phyloP scores from a whole-genome alignment of 92 coral and sea anemone genomes.

The Virgularia gustaviana region DNA sequence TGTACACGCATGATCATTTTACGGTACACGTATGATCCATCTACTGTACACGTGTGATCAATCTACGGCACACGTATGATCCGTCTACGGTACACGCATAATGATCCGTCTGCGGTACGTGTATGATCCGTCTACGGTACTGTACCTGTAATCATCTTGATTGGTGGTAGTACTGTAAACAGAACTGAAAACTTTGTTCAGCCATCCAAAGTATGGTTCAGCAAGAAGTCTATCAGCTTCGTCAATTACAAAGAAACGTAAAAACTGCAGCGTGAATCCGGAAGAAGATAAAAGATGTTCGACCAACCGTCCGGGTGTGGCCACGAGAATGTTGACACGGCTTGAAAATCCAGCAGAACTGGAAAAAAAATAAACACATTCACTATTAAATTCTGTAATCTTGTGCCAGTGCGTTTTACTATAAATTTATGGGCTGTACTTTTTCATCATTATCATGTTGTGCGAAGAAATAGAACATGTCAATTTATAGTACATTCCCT shows the following conservation, averaged over 20 bases:
- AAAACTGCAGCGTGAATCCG: conserved; percentile 70
- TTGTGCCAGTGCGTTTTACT: not conserved
- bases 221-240: conserved; percentile 90
- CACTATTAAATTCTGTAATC: not conserved
- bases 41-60: too few relatives aligned
- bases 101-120: too few relatives aligned
- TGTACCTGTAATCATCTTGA: conserved; percentile 7
- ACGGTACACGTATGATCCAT: too few relatives aligned
- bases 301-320: conserved; percentile 90
- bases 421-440: not conserved
- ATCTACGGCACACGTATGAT: too few relatives aligned
- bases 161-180: not conserved
- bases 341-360: conserved; percentile 75
- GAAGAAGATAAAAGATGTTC: conserved; percentile 83
- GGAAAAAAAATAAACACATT: not conserved
- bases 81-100: too few relatives aligned
- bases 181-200: conserved; percentile 57
- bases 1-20: too few relatives aligned
- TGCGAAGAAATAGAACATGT: too few relatives aligned
- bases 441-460: not conserved
- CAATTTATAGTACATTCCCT: too few relatives aligned
- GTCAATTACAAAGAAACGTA: conserved; percentile 88
- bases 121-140: too few relatives aligned
- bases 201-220: conserved; percentile 90
- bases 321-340: conserved; percentile 71